Evolutionary conservation across 2,797 vertebrate species (phyloP), one percentile per base, ranked within the genome.

Genomic region (Lophius americanus): DNA sequence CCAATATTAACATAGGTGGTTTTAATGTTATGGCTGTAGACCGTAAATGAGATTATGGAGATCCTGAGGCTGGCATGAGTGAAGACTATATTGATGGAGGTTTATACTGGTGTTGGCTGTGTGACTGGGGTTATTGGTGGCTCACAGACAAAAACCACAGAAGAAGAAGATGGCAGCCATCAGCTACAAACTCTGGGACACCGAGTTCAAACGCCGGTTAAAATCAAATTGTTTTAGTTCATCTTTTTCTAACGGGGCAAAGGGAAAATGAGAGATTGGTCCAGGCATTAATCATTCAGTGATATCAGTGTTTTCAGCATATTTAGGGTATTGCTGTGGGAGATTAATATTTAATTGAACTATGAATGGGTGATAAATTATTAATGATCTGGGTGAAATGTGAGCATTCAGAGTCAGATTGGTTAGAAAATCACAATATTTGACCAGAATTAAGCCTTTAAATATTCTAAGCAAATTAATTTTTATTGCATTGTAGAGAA

Each of bases 291-390:
- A 23, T 23, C 23, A 23, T 23, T 23, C 23, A 23, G 23, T 23
- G 23, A 23, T 49, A 60, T 65, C 44, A 41, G 9, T 64, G 55
- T 36, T 70, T 51, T 74, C 58, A 75, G 63, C 70, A 46, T 74
- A 70, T 69, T 73, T 66, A 66, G 51, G 43, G 7, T 61, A 64
- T 61, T 32, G 71, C 39, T 53, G 14, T 42, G 10, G 5, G 42
- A 35, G 9, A 68, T 77, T 3, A 59, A 75, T 67, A 66, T 81
- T 73, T 76, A 38, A 77, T 71, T 47, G 10, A 44, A 35, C 32
- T n/a, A n/a, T 43, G 13, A 47, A 51, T 41, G 4, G 50, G 9
- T 43, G 14, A 74, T 82, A 12, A 72, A 85, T 83, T 73, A 81
- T 84, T 73, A 63, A 50, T 70, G 56, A 33, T 46, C 38, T 69